Evolutionary conservation across 2,113 vertebrate species (phyloP).

Genomic region (Anoura caudifer): DNA sequence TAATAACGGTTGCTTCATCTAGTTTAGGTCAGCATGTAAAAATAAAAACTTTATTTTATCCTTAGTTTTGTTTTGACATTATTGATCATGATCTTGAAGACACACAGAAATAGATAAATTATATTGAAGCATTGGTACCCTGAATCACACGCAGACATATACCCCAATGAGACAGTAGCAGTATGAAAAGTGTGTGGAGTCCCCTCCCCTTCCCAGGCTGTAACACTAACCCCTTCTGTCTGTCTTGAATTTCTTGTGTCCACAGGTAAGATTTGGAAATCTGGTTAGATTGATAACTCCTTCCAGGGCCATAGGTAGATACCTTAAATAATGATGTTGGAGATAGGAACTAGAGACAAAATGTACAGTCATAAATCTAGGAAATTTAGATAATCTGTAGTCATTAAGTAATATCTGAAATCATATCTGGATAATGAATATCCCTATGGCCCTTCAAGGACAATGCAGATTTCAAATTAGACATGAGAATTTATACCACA

Average conservation of each 20-base stretch:
- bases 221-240: not conserved
- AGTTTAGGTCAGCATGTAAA: conserved; percentile 50
- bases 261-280: not conserved
- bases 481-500: not conserved
- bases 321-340: conserved; percentile 36
- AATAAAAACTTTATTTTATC: conserved; percentile 34
- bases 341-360: conserved; percentile 15
- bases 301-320: not conserved
- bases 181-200: not conserved
- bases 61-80: conserved; percentile 38
- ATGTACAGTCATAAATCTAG: conserved; percentile 45
- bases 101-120: not conserved
- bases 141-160: not conserved
- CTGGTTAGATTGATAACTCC: not conserved
- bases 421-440: conserved; percentile 45
- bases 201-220: not conserved
- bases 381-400: conserved; percentile 30
- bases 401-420: conserved; percentile 52
- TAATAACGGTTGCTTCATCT: conserved; percentile 24
- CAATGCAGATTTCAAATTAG: not conserved
- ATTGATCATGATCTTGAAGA: conserved; percentile 34
- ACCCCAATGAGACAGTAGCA: not conserved
- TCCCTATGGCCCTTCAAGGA: not conserved
- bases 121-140: not conserved
- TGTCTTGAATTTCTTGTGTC: not conserved